Evolutionary conservation across 2,888 invertebrate species (phyloP).

Genomic region (Portevinia maculata): DNA sequence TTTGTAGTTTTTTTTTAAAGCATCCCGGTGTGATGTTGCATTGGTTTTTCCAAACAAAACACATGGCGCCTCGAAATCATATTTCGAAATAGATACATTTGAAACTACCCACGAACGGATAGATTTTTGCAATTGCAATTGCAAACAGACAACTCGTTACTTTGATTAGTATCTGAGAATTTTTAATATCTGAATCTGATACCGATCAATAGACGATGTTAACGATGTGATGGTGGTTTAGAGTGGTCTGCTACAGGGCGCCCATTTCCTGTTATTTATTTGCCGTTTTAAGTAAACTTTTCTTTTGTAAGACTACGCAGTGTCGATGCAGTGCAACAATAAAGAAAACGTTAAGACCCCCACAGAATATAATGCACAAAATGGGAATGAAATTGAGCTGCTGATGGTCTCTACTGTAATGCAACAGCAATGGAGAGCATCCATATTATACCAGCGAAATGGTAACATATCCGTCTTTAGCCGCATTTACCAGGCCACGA

Average conservation of each 20-base stretch:
- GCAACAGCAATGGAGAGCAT: conserved; percentile 55
- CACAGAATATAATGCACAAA: conserved; percentile 18
- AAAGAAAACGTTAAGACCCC: conserved; percentile 66
- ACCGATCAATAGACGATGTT: conserved; percentile 54
- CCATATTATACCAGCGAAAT: conserved; percentile 58
- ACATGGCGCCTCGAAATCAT: conserved; percentile 54
- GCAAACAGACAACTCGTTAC: conserved; percentile 58
- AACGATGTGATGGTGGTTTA: too few species aligned
- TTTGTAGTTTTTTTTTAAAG: conserved; percentile 10
- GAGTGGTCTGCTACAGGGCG: conserved; percentile 54
- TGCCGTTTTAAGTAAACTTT: conserved; percentile 46
- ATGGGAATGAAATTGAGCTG: conserved; percentile 72
- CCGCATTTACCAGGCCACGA: conserved; percentile 53
- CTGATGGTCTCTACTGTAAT: conserved; percentile 36
- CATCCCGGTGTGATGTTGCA: conserved; percentile 27
- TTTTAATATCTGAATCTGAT: conserved; percentile 60
- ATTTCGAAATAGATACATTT: conserved; percentile 22
- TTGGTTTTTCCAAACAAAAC: conserved; percentile 28
- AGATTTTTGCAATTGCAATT: too few species aligned
- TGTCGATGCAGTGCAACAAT: conserved; percentile 48
- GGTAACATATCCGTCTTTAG: conserved; percentile 73
- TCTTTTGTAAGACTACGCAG: conserved; percentile 39
- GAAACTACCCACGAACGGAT: conserved; percentile 23
- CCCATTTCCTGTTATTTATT: conserved; percentile 69
- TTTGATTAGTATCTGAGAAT: conserved; percentile 49